phyloP scores from a whole-genome alignment of 2,797 vertebrate genomes.

The Bufotes viridis region DNA sequence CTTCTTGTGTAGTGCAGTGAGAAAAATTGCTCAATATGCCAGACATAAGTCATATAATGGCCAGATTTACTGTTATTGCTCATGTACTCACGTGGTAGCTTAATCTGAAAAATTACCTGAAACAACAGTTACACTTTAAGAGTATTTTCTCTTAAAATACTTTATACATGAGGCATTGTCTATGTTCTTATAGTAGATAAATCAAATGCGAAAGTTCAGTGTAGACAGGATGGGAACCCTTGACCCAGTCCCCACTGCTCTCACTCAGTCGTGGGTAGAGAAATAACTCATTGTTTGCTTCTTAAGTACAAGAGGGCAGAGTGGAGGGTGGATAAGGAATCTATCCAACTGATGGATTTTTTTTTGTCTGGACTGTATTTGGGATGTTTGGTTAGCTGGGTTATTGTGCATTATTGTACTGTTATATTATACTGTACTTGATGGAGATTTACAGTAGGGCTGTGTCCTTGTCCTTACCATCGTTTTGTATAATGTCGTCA shows the following conservation, averaged over 20 bases:
- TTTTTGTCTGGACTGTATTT: background rate
- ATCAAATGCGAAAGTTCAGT: constrained; percentile 4
- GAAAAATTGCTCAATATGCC: too few species aligned
- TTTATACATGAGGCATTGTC: background rate
- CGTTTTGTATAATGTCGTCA: background rate
- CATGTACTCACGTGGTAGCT: too few species aligned
- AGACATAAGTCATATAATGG: too few species aligned
- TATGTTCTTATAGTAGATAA: background rate
- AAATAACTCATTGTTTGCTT: constrained; percentile 18
- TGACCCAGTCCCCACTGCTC: constrained; percentile 34
- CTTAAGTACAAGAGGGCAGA: constrained; percentile 39
- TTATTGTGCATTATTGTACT: background rate
- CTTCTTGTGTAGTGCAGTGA: too few species aligned
- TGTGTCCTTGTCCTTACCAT: background rate
- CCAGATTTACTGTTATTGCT: too few species aligned
- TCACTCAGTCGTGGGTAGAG: background rate
- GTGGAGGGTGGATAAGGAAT: constrained; percentile 13
- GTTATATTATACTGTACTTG: background rate
- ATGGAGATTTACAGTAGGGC: background rate
- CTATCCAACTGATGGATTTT: background rate
- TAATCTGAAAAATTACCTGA: too few species aligned
- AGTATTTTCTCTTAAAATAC: background rate
- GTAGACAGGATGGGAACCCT: constrained; percentile 8
- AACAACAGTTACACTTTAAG: background rate
- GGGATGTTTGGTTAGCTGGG: background rate